A percentile compares a stretch with the other conserved stretches of the same genome.
Conservation (phyloP, 2,797 vertebrate genomes). For the Acanthurus lineatus region DNA sequence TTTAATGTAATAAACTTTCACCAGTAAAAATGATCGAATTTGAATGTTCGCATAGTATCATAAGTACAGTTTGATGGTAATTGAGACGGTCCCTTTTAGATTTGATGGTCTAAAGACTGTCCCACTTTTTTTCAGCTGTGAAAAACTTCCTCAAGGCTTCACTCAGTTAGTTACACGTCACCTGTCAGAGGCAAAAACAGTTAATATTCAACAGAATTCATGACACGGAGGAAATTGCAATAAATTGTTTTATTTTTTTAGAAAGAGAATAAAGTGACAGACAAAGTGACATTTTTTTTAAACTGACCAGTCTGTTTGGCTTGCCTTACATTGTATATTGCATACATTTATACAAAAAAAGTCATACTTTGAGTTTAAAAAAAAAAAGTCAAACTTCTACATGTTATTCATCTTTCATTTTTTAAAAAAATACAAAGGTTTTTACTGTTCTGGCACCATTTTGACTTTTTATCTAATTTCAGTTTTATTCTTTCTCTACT, state of each 20-base stretch:
- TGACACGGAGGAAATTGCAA: not conserved
- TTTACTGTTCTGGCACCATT: not conserved
- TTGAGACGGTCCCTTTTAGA: too few relatives aligned
- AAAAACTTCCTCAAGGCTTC: not conserved
- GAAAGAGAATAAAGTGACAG: too few relatives aligned
- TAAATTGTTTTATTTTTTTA: not conserved
- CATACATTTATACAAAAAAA: too few relatives aligned
- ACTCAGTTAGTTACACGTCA: conserved; percentile 2
- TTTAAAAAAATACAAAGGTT: not conserved
- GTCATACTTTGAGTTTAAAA: not conserved
- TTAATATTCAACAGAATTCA: conserved; percentile 30
- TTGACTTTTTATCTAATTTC: too few relatives aligned
- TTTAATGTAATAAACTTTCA: too few relatives aligned
- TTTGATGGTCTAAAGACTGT: not conserved
- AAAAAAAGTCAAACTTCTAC: not conserved
- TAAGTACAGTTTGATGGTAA: too few relatives aligned
- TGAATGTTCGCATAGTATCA: too few relatives aligned
- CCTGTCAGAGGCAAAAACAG: not conserved
- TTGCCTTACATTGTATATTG: not conserved
- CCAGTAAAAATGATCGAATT: too few relatives aligned
- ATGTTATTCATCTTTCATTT: not conserved
- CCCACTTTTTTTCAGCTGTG: not conserved
- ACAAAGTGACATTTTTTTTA: not conserved
- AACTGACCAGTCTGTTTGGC: not conserved
- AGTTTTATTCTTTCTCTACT: too few relatives aligned